phyloP scores from a whole-genome alignment of 1,140 invertebrate species.

The Brachystomella parvula region DNA sequence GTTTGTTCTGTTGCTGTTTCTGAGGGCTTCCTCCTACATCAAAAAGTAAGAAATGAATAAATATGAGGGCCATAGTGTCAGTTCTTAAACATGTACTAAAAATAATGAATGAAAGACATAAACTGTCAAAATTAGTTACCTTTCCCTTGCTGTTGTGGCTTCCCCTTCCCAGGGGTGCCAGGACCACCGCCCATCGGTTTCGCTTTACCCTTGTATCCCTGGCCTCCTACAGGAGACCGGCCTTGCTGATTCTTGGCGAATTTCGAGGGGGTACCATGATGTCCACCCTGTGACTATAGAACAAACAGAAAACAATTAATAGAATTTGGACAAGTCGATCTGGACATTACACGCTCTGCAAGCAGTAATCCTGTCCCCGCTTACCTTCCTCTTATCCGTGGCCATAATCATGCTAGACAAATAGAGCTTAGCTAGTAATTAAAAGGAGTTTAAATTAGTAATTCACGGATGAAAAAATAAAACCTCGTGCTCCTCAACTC shows the following conservation, averaged over 20 bases:
- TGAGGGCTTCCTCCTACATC: not conserved
- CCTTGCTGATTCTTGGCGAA: constrained; percentile 9
- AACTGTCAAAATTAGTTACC: not conserved
- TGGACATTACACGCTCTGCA: not conserved
- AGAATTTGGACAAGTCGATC: not conserved
- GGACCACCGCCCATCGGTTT: not conserved
- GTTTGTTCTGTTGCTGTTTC: not conserved
- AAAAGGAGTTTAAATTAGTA: too few relatives aligned
- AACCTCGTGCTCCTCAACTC: too few relatives aligned
- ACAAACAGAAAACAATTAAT: not conserved
- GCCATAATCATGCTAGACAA: not conserved
- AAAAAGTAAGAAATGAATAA: not conserved
- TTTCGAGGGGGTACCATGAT: not conserved
- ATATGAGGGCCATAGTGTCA: not conserved
- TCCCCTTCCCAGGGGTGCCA: too few relatives aligned
- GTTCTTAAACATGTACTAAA: too few relatives aligned
- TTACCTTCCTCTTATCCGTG: not conserved
- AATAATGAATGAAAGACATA: not conserved
- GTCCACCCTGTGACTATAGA: not conserved
- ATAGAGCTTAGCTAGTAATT: not conserved
- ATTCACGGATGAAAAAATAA: too few relatives aligned
- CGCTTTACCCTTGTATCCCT: not conserved
- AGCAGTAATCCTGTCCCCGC: not conserved
- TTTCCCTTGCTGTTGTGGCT: not conserved
- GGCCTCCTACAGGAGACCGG: not conserved